A percentile compares a stretch with the other conserved stretches of the same genome.
These are phyloP conservation scores for Tetraodon nigroviridis DNA, from an alignment of 2,113 vertebrate genomes.

Conservation along the genomic window DNA sequence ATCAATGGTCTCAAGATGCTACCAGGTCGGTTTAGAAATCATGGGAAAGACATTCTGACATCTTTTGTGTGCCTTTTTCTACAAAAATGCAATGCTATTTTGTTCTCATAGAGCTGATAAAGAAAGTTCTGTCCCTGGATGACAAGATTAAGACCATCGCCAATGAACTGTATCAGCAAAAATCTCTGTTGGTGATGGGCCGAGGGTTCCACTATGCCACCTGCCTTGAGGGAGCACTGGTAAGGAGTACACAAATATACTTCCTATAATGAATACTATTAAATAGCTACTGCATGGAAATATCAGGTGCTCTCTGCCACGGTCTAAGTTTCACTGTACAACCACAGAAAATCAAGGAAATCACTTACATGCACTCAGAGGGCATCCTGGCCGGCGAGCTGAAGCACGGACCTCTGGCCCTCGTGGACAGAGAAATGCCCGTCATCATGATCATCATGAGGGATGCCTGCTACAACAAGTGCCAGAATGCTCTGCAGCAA, in stretches of 20 bases:
- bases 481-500: conserved; percentile 94
- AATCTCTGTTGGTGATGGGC: conserved; percentile 92
- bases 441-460: conserved; percentile 97
- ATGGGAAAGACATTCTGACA: not conserved
- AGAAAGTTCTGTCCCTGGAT: conserved; percentile 85
- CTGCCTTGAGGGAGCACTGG: conserved; percentile 95
- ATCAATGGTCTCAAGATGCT: conserved; percentile 79
- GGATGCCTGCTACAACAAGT: conserved; percentile 89
- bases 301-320: not conserved
- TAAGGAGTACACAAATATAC: conserved; percentile 61
- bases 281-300: too few species aligned
- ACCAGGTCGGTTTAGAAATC: conserved; percentile 75
- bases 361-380: conserved; percentile 98
- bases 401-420: conserved; percentile 90
- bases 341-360: conserved; percentile 96
- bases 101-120: conserved; percentile 76
- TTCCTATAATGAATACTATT: not conserved
- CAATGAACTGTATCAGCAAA: conserved; percentile 86
- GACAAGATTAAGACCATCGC: conserved; percentile 86
- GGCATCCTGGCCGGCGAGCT: conserved; percentile 94
- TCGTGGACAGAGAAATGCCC: conserved; percentile 93
- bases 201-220: conserved; percentile 95
- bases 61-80: not conserved
- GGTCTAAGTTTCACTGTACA: not conserved
- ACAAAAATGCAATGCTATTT: not conserved